phyloP scores from a whole-genome alignment of 2,113 vertebrate species.

The Casuarius casuarius region DNA sequence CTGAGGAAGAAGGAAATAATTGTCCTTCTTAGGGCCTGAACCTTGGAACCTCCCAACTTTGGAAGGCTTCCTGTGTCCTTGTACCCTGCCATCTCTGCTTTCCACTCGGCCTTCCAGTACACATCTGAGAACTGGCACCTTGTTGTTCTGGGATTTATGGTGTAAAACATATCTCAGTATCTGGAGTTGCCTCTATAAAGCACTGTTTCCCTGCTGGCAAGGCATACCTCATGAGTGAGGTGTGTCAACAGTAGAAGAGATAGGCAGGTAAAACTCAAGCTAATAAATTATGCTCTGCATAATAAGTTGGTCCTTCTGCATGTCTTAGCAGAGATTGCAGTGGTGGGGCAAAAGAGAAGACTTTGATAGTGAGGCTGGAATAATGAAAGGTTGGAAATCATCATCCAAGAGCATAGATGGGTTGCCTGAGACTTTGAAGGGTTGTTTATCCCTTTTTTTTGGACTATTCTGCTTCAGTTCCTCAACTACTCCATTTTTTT shows the following conservation, averaged over 20 bases:
- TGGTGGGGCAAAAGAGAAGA: background rate
- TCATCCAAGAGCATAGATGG: background rate
- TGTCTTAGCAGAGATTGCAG: background rate
- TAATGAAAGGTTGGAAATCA: background rate
- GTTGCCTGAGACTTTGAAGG: background rate
- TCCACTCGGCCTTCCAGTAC: background rate
- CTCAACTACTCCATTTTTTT: background rate
- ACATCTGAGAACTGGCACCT: background rate
- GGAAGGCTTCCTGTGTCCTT: background rate
- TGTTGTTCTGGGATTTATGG: background rate
- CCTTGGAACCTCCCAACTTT: background rate
- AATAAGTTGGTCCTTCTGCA: rapidly evolving
- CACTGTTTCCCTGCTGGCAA: background rate
- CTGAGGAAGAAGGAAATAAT: background rate
- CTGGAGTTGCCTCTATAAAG: background rate
- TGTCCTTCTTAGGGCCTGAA: background rate
- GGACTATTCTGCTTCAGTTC: background rate
- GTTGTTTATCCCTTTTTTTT: background rate
- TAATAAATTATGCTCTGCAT: background rate
- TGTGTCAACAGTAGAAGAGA: background rate
- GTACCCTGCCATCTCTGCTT: background rate
- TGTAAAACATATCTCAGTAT: background rate
- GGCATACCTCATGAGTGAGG: rapidly evolving
- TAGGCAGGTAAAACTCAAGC: background rate
- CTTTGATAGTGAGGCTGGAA: background rate